Evolutionary conservation across 1,140 invertebrate species (phyloP).

Genomic region (Drosophila kurseongensis): DNA sequence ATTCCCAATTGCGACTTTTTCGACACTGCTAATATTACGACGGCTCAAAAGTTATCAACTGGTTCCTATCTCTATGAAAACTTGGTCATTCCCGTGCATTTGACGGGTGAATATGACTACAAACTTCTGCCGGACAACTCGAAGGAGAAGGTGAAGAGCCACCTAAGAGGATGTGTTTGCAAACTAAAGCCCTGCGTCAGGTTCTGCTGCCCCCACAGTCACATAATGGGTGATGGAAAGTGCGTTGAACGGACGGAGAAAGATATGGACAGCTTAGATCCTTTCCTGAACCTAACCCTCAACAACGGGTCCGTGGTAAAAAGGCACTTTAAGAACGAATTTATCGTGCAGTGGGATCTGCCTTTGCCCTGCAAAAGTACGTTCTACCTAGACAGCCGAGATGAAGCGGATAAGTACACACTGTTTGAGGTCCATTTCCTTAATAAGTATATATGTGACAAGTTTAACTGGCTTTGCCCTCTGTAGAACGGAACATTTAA

Average conservation of each 20-base stretch:
- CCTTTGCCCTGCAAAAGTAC: conserved; percentile 43
- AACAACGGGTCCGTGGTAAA: conserved; percentile 19
- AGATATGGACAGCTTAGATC: conserved; percentile 24
- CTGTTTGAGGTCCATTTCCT: conserved; percentile 55
- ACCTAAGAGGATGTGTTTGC: conserved; percentile 68
- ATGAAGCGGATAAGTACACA: conserved; percentile 38
- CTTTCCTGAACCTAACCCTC: conserved; percentile 51
- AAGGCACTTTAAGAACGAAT: conserved; percentile 50
- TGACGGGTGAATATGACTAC: conserved; percentile 54
- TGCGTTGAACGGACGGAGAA: conserved; percentile 18
- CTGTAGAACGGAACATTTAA: conserved; percentile 57
- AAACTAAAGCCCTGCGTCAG: conserved; percentile 50
- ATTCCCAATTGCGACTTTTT: conserved; percentile 60
- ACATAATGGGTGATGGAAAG: neutral
- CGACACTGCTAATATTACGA: conserved; percentile 60
- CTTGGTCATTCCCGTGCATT: conserved; percentile 50
- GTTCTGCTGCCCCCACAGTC: conserved; percentile 60
- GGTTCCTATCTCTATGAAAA: conserved; percentile 63
- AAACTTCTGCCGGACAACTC: conserved; percentile 17
- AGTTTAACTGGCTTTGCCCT: neutral
- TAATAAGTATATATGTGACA: too few species aligned
- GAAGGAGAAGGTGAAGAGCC: conserved; percentile 15
- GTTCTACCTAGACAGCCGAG: conserved; percentile 31
- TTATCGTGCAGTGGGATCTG: conserved; percentile 54
- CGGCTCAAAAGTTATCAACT: conserved; percentile 31